Base-by-base conservation (phyloP, 2,113 vertebrate genomes). In the Cyphomyrus discorhynchus region DNA sequence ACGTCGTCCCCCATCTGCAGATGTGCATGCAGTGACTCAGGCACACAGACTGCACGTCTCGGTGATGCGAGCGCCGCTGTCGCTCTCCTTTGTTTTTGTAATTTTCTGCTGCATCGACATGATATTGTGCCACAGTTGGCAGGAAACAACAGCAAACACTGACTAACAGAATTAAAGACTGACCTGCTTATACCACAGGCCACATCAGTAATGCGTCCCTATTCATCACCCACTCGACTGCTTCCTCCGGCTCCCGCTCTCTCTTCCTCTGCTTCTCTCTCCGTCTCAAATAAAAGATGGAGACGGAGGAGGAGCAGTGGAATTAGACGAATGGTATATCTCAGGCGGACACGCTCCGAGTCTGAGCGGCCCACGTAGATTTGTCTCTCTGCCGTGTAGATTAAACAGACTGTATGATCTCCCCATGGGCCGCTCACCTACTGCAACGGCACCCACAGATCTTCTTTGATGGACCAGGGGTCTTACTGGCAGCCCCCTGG, bases 131-230 rank as follows among this genome's bases (percentile, higher is more conserved):
- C 82, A 35, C 85, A 56, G 27, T 56, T 84, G 50, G 85, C 85
- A 19, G 85, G 31, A 87, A 87, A 56, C 49, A 87, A 19, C 27
- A 53, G 15, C 85, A 56, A 53, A 39, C 17, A 56, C 24, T 35
- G 50, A 53, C 27, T 87, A 87, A 87, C 27, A 21, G 31, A 17
- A 53, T 87, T 56, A 87, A 39, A 87, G 31, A 13, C 13, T 53
- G 50, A 56, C 85, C 85, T 27, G 7, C 49, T 52, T 56, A 53
- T 31, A 87, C 15, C 45, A n/a, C 2, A 50, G 85, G 50, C 49
- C 85, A 42, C 27, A 21, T 87, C 85, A 87, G 85, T 35, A 53
- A 87, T 87, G 89, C 62, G 84, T 91, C 39, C 86, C 82, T 91
- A 35, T 56, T 89, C 86, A 90, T 62, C 4, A 84, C 85, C 42